These are phyloP conservation scores for Rhodeus uyekii DNA, from an alignment of 2,797 vertebrate genomes.

Conservation along the genomic window DNA sequence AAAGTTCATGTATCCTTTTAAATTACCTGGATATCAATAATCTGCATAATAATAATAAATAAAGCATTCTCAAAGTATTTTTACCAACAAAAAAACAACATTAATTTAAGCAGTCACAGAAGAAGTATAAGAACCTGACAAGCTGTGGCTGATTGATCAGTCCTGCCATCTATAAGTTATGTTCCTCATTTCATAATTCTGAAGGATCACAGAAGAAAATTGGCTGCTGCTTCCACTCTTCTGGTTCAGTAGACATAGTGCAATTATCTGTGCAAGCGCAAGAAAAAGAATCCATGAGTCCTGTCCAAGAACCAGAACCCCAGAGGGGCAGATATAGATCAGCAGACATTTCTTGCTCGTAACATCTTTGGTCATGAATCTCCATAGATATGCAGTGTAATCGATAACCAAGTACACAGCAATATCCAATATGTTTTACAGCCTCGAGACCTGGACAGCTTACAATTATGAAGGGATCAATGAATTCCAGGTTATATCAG, in stretches of 20 bases:
- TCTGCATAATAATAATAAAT: background rate
- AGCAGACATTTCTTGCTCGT: background rate
- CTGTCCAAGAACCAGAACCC: conserved; percentile 3
- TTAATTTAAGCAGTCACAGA: background rate
- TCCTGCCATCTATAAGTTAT: background rate
- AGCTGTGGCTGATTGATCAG: background rate
- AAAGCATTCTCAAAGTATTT: background rate
- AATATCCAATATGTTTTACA: background rate
- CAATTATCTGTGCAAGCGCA: background rate
- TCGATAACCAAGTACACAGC: background rate
- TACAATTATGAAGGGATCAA: conserved; percentile 6
- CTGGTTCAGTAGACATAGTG: background rate
- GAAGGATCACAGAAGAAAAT: background rate
- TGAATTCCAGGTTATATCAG: background rate
- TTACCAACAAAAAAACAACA: background rate
- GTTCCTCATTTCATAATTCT: background rate
- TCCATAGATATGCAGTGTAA: background rate
- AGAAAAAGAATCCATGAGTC: background rate
- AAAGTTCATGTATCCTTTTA: conserved; percentile 1
- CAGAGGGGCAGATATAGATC: background rate
- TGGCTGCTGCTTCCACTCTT: background rate
- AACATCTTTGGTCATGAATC: background rate
- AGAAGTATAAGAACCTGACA: background rate
- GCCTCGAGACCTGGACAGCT: background rate
- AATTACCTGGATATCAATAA: background rate